Conservation (phyloP, 2,797 vertebrate genomes). For the Rhabdophis nuchalis region DNA sequence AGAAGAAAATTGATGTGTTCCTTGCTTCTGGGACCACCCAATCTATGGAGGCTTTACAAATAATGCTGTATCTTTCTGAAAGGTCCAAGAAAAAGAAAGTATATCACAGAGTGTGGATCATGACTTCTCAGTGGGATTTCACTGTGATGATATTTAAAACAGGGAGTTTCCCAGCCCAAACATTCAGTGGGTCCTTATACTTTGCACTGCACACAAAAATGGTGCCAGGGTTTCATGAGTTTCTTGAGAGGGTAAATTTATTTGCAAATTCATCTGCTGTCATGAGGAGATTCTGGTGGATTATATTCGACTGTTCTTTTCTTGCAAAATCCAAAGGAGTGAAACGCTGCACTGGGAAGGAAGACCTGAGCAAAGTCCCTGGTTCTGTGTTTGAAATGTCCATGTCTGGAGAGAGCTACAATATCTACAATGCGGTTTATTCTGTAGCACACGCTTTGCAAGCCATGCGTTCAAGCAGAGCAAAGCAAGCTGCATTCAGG, state of each 20-base stretch:
- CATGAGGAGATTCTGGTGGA: not conserved
- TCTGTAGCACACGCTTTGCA: not conserved
- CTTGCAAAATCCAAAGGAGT: accelerated
- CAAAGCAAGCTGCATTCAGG: not conserved
- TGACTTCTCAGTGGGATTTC: no score
- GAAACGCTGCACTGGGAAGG: not conserved
- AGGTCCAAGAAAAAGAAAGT: no score
- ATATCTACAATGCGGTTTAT: not conserved
- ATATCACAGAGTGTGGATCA: no score
- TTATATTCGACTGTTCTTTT: not conserved
- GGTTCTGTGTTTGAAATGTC: not conserved
- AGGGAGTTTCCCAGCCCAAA: no score
- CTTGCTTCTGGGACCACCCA: no score
- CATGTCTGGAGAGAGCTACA: not conserved
- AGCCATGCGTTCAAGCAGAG: not conserved
- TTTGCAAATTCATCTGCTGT: not conserved
- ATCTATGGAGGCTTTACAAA: no score
- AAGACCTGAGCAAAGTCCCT: not conserved
- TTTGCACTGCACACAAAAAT: no score
- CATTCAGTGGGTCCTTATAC: no score
- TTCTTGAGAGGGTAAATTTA: not conserved
- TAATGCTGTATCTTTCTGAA: no score
- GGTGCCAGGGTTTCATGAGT: not conserved
- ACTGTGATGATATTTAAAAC: no score
- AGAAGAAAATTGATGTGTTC: no score